Percentiles rank a stretch among this genome's conserved stretches.
These are phyloP conservation scores for Heterodera filipjevi DNA, from an alignment of 2,888 invertebrate species.

Conservation along the genomic window DNA sequence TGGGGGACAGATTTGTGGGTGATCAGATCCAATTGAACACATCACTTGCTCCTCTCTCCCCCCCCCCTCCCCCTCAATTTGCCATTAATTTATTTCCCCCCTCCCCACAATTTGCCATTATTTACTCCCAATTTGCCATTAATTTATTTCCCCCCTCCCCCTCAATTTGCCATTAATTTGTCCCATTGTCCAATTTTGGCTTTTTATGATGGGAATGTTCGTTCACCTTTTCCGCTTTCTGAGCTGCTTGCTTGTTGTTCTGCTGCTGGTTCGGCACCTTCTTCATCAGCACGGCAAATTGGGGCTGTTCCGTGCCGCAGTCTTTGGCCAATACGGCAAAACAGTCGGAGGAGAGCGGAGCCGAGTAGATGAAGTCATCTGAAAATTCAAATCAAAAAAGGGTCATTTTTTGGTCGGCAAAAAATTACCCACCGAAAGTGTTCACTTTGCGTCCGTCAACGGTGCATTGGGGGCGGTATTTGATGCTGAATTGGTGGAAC, in stretches of 20 bases:
- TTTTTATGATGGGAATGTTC: too few species aligned
- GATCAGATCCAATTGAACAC: too few species aligned
- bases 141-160: too few species aligned
- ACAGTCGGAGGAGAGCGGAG: constrained; percentile 51
- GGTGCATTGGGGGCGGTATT: constrained; percentile 39
- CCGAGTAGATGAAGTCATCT: constrained; percentile 14
- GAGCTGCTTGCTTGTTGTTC: constrained; percentile 25
- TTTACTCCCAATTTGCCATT: too few species aligned
- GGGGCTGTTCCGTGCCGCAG: constrained; percentile 47
- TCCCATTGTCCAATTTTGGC: too few species aligned
- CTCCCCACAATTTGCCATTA: too few species aligned
- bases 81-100: neutral
- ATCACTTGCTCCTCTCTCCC: too few species aligned
- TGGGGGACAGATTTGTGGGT: too few species aligned
- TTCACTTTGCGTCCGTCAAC: constrained; percentile 43
- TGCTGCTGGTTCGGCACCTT: constrained; percentile 19
- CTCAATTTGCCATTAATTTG: too few species aligned
- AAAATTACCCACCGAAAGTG: constrained; percentile 58
- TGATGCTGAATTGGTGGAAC: constrained; percentile 15
- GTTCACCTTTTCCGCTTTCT: neutral
- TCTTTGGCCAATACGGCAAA: constrained; percentile 67
- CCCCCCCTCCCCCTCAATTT: neutral
- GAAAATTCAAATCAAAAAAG: neutral
- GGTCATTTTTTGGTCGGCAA: neutral
- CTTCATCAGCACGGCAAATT: constrained; percentile 66